These are phyloP conservation scores for Bhutanitis thaidina DNA, from an alignment of 2,888 invertebrate genomes.

Conservation along the genomic window DNA sequence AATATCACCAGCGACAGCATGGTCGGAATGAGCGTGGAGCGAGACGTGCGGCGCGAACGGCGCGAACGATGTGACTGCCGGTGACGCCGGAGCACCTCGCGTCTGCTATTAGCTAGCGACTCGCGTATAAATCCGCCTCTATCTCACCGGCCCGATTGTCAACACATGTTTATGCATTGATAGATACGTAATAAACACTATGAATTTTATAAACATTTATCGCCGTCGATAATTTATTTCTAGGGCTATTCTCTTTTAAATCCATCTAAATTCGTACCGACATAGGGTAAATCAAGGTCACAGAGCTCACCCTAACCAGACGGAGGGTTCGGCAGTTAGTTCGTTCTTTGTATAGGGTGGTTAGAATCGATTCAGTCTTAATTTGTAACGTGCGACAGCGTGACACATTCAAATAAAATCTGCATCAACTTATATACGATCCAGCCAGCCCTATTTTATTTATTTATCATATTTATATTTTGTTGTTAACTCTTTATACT, in stretches of 20 bases:
- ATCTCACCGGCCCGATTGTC: conserved; percentile 32
- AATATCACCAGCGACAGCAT: conserved; percentile 54
- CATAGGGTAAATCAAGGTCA: conserved; percentile 47
- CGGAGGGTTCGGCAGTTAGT: conserved; percentile 48
- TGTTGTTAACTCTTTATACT: no score
- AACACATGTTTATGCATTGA: conserved; percentile 7
- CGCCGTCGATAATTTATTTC: conserved; percentile 6
- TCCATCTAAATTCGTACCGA: conserved; percentile 3
- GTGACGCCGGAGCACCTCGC: conserved; percentile 35
- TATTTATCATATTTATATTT: not conserved
- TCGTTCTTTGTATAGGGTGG: conserved; percentile 33
- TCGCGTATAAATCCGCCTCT: conserved; percentile 42
- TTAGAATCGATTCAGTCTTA: conserved; percentile 38
- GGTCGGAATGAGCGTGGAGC: conserved; percentile 29
- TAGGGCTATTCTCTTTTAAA: conserved; percentile 11
- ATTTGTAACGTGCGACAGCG: conserved; percentile 15
- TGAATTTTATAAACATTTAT: not conserved
- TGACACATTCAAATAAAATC: conserved; percentile 8
- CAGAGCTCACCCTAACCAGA: conserved; percentile 56
- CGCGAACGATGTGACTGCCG: conserved; percentile 57
- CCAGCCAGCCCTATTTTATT: not conserved
- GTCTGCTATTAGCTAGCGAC: conserved; percentile 27
- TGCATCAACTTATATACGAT: not conserved
- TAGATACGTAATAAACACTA: conserved; percentile 4
- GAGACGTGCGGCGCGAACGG: conserved; percentile 56